A percentile compares a stretch with the other conserved stretches of the same genome.
Conservation (phyloP, 64 coral and sea anemone genomes). For the Dendrophyllia cribrosa region DNA sequence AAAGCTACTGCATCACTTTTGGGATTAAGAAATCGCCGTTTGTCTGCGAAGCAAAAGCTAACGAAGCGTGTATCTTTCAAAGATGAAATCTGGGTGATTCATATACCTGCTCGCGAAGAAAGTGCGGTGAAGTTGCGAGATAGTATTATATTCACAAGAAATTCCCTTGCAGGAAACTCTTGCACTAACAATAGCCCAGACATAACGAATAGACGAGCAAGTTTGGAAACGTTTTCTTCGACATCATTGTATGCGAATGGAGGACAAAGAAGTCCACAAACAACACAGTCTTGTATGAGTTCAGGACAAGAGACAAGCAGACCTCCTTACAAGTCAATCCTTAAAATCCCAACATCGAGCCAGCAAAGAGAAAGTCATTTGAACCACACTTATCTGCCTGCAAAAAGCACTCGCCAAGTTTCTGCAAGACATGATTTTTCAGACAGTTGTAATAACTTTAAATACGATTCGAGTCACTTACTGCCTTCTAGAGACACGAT, state of each 20-base stretch:
- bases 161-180: not conserved
- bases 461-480: not conserved
- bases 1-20: not conserved
- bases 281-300: not conserved
- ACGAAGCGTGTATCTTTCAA: constrained; percentile 39
- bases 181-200: not conserved
- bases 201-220: not conserved
- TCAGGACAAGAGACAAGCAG: not conserved
- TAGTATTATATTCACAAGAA: not conserved
- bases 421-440: not conserved
- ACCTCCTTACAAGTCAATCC: not conserved
- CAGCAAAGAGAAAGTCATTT: not conserved
- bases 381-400: not conserved
- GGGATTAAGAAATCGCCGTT: not conserved
- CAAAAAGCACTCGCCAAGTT: not conserved
- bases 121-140: not conserved
- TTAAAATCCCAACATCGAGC: not conserved
- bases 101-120: constrained; percentile 11
- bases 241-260: not conserved
- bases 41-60: constrained; percentile 16
- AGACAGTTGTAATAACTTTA: not conserved
- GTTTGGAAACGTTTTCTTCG: not conserved
- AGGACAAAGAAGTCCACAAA: not conserved
- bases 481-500: not conserved
- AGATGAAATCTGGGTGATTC: constrained; percentile 21